phyloP scores from a whole-genome alignment of 1,140 invertebrate species.

The Camponotus vicinus region DNA sequence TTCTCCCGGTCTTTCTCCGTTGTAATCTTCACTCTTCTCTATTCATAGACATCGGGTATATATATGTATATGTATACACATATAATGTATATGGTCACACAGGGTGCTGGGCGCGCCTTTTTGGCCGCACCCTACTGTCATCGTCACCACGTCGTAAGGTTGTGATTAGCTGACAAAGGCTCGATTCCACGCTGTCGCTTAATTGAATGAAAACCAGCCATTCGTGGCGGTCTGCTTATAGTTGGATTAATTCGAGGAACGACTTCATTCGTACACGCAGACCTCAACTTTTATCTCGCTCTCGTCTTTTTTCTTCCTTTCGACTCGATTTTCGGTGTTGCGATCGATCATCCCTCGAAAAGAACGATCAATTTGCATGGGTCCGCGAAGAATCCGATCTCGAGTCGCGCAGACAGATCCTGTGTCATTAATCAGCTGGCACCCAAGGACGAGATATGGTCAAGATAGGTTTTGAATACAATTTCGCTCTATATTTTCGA shows the following conservation, averaged over 20 bases:
- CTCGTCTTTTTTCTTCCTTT: background rate
- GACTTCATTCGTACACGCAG: constrained; percentile 21
- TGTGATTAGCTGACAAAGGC: constrained; percentile 57
- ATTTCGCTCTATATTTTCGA: constrained; percentile 7
- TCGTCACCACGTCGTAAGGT: constrained; percentile 31
- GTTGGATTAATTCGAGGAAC: constrained; percentile 55
- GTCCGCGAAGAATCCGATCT: constrained; percentile 24
- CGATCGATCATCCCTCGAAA: background rate
- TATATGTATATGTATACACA: background rate
- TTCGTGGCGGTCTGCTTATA: background rate
- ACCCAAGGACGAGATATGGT: background rate
- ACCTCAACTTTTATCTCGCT: background rate
- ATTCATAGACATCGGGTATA: constrained; percentile 14
- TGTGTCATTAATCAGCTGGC: constrained; percentile 6
- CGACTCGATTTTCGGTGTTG: background rate
- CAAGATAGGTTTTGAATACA: background rate
- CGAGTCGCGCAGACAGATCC: background rate
- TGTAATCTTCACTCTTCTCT: constrained; percentile 7
- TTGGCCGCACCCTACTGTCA: constrained; percentile 74
- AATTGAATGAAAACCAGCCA: constrained; percentile 67
- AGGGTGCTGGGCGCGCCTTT: constrained; percentile 74
- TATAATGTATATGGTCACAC: background rate
- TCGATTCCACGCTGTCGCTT: constrained; percentile 45
- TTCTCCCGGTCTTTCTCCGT: constrained; percentile 14
- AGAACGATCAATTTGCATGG: constrained; percentile 37